A percentile compares a stretch with the other conserved stretches of the same genome.
Evolutionary conservation across 2,888 invertebrate species (phyloP).

Genomic region (Scotopteryx bipunctaria): DNA sequence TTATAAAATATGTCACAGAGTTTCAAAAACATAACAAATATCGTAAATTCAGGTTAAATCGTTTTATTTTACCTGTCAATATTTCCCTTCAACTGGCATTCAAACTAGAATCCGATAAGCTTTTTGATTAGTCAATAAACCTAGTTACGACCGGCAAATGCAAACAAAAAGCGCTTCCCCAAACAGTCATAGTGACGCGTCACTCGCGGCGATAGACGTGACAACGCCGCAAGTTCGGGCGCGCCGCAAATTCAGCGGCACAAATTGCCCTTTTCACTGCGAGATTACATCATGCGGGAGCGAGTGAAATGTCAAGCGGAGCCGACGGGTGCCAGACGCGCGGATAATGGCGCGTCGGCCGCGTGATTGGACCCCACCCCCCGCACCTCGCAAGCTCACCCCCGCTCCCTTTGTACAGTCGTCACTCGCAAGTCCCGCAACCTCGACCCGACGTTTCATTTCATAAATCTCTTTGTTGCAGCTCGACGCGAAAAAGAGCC

Average conservation of each 20-base stretch:
- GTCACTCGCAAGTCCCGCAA: conserved; percentile 79
- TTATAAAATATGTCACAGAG: too few species aligned
- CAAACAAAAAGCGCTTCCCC: conserved; percentile 45
- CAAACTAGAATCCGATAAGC: conserved; percentile 44
- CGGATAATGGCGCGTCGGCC: conserved; percentile 83
- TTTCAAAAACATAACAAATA: too few species aligned
- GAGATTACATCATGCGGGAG: conserved; percentile 84
- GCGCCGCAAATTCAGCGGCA: conserved; percentile 82
- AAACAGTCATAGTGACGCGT: conserved; percentile 40
- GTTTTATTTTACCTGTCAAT: neutral
- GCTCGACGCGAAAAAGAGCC: conserved; percentile 99
- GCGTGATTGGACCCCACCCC: conserved; percentile 79
- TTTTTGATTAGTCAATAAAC: conserved; percentile 38
- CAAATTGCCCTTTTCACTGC: conserved; percentile 84
- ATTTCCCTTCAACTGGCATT: conserved; percentile 5
- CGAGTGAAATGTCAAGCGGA: conserved; percentile 84
- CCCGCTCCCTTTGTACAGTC: conserved; percentile 76
- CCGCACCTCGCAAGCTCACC: conserved; percentile 52
- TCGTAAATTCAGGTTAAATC: too few species aligned
- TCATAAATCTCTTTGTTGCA: conserved; percentile 86
- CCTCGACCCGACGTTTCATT: conserved; percentile 79
- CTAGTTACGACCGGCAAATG: conserved; percentile 37
- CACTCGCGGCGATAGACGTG: conserved; percentile 72
- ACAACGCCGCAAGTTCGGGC: conserved; percentile 77
- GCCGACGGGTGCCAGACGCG: conserved; percentile 83